phyloP scores from a whole-genome alignment of 2,888 invertebrate genomes.

The Protonemura montana region DNA sequence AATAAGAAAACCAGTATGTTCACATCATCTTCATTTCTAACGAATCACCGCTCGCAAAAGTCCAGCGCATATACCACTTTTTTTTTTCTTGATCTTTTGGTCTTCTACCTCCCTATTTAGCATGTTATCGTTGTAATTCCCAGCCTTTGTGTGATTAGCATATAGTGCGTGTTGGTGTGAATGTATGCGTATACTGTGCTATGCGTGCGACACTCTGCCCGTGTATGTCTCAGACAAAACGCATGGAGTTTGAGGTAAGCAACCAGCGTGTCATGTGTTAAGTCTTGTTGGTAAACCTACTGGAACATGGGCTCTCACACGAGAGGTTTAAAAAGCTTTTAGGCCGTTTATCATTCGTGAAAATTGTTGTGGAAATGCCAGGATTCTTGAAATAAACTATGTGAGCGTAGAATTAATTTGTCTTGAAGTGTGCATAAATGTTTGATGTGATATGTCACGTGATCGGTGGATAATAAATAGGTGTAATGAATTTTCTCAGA shows the following conservation, averaged over 20 bases:
- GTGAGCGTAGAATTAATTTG: background rate
- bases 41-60: background rate
- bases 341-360: background rate
- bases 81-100: constrained; percentile 8
- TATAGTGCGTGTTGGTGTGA: constrained; percentile 28
- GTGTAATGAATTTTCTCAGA: too few species aligned
- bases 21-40: constrained; percentile 17
- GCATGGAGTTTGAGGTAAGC: background rate
- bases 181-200: constrained; percentile 13
- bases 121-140: constrained; percentile 16
- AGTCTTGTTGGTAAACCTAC: background rate
- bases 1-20: constrained; percentile 24
- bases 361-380: constrained; percentile 12
- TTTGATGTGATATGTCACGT: background rate
- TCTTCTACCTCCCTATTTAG: background rate
- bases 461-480: background rate
- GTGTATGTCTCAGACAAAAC: constrained; percentile 4
- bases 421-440: background rate
- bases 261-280: background rate
- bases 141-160: constrained; percentile 3
- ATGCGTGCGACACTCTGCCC: background rate
- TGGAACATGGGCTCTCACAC: background rate
- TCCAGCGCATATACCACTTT: background rate
- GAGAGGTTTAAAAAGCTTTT: background rate
- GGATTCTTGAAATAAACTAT: background rate